A percentile compares a stretch with the other conserved stretches of the same genome.
phyloP scores from a whole-genome alignment of 2,888 invertebrate species.

The Archips crataeganus region DNA sequence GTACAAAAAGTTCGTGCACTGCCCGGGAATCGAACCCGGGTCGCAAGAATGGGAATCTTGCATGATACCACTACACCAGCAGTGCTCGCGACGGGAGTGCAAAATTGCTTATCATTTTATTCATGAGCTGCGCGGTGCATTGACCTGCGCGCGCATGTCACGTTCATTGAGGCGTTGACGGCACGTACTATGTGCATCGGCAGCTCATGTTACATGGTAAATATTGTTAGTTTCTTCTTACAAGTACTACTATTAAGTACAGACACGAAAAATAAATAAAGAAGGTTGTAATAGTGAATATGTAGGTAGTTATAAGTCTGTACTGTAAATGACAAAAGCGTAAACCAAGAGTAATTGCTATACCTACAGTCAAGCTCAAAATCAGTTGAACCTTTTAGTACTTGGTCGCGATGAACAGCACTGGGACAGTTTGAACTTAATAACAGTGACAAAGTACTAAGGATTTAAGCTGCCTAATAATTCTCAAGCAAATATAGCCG shows the following conservation, averaged over 20 bases:
- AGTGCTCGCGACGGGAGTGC: constrained; percentile 85
- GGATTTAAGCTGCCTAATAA: too few species aligned
- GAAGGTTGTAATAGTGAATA: background rate
- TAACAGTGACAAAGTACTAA: too few species aligned
- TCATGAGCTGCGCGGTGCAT: constrained; percentile 27
- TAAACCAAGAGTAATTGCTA: too few species aligned
- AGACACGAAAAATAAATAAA: constrained; percentile 1
- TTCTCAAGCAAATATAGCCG: too few species aligned
- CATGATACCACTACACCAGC: constrained; percentile 99
- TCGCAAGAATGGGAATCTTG: constrained; percentile 99
- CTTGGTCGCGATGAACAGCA: too few species aligned
- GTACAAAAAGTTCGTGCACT: constrained; percentile 84
- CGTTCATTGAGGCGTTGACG: constrained; percentile 26
- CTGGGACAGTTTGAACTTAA: too few species aligned
- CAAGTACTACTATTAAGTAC: background rate
- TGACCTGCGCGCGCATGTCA: constrained; percentile 36
- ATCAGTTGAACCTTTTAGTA: too few species aligned
- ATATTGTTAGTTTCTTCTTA: background rate
- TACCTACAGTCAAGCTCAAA: too few species aligned
- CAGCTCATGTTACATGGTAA: background rate
- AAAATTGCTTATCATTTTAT: constrained; percentile 30
- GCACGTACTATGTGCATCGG: background rate
- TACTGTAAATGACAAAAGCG: too few species aligned
- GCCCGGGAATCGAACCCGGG: constrained; percentile 98
- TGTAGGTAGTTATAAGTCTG: too few species aligned